These are phyloP conservation scores for Diarsia brunnea DNA, from an alignment of 2,888 invertebrate genomes.

Conservation along the genomic window DNA sequence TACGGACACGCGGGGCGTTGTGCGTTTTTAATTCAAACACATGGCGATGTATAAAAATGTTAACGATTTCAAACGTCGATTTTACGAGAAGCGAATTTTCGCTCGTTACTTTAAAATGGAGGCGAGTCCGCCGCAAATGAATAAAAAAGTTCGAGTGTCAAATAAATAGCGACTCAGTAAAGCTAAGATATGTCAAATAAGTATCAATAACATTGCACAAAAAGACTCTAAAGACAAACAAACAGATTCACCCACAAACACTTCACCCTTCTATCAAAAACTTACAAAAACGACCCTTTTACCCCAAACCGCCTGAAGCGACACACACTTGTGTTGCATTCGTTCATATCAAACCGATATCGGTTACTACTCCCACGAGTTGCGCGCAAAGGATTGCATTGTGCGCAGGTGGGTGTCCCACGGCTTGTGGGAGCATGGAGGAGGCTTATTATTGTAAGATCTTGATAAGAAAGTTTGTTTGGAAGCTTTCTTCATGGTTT, in stretches of 20 bases:
- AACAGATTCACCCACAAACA: slow-evolving; percentile 7
- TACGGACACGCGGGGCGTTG: too few relatives aligned
- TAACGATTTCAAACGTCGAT: too few relatives aligned
- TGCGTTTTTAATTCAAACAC: too few relatives aligned
- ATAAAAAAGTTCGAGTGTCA: too few relatives aligned
- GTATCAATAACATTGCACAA: neutral
- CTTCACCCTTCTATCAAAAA: neutral
- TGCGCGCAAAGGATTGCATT: slow-evolving; percentile 48
- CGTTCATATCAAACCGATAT: slow-evolving; percentile 25
- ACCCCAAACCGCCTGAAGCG: slow-evolving; percentile 36
- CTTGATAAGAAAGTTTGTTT: slow-evolving; percentile 30
- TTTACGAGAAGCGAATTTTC: too few relatives aligned
- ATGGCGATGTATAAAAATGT: too few relatives aligned
- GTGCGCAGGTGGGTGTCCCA: slow-evolving; percentile 54
- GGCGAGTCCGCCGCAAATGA: too few relatives aligned
- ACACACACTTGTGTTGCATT: slow-evolving; percentile 19
- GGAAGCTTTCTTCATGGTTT: neutral
- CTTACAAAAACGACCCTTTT: slow-evolving; percentile 7
- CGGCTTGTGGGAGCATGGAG: slow-evolving; percentile 17
- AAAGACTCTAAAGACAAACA: neutral
- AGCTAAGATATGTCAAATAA: too few relatives aligned
- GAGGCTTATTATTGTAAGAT: slow-evolving; percentile 32
- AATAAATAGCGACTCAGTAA: too few relatives aligned
- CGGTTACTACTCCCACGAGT: slow-evolving; percentile 50
- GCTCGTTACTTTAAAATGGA: too few relatives aligned